phyloP scores from a whole-genome alignment of 2,113 vertebrate species.

The Geococcyx californianus region DNA sequence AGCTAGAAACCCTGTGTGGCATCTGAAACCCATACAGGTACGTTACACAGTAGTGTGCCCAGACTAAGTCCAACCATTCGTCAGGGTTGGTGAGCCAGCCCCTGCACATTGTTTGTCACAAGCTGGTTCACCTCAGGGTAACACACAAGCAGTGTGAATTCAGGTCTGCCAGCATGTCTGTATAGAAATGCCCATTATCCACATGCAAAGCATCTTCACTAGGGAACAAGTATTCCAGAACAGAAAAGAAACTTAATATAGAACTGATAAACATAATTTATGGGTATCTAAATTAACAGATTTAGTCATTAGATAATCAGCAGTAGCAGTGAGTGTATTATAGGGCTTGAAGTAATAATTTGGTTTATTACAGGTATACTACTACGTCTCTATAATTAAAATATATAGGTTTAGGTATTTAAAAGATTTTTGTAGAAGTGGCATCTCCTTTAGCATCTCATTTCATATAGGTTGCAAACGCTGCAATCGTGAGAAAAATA shows the following conservation, averaged over 20 bases:
- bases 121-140: neutral
- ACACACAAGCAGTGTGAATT: neutral
- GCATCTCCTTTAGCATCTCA: neutral
- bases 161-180: neutral
- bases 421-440: neutral
- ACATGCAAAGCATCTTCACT: neutral
- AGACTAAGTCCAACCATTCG: neutral
- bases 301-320: neutral
- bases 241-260: neutral
- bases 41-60: fast-evolving
- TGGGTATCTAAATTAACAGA: neutral
- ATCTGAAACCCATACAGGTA: neutral
- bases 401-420: neutral
- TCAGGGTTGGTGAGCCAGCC: neutral
- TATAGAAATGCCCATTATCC: neutral
- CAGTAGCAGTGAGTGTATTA: neutral
- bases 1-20: neutral
- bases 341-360: neutral
- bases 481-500: neutral
- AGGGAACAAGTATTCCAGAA: neutral
- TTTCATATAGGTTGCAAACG: neutral
- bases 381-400: neutral
- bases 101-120: neutral
- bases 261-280: neutral
- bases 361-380: neutral